phyloP scores from a whole-genome alignment of 1,140 invertebrate species.

The Lepidurus arcticus region DNA sequence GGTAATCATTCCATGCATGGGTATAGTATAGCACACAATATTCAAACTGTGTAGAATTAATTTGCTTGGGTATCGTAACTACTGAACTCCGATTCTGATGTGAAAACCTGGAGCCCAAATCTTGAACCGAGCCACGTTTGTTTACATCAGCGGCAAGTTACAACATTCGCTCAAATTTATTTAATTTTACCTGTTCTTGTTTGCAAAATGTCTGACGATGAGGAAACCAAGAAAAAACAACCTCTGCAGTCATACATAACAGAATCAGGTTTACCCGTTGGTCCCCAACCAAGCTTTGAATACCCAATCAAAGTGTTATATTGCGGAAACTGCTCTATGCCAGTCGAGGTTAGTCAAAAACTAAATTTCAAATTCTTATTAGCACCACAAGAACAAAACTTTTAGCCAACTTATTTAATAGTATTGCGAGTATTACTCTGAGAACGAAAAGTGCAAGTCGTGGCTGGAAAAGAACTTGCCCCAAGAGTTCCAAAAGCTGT shows the following conservation, averaged over 20 bases:
- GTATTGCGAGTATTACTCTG: slow-evolving; percentile 98
- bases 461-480: slow-evolving; percentile 94
- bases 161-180: background rate
- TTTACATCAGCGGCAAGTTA: no score
- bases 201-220: background rate
- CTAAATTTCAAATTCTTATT: slow-evolving; percentile 11
- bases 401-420: slow-evolving; percentile 46
- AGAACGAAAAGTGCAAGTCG: slow-evolving; percentile 93
- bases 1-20: no score
- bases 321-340: slow-evolving; percentile 91
- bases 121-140: no score
- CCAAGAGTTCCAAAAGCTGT: slow-evolving; percentile 76
- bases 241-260: slow-evolving; percentile 32
- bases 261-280: slow-evolving; percentile 39
- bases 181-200: background rate
- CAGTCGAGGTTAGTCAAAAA: slow-evolving; percentile 64
- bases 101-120: no score
- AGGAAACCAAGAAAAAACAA: slow-evolving; percentile 29
- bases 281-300: slow-evolving; percentile 46
- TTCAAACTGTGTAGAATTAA: no score
- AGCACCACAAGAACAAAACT: slow-evolving; percentile 30
- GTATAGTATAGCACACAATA: no score
- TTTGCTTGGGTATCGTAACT: no score
- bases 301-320: slow-evolving; percentile 88
- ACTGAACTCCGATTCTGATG: no score